Conservation (phyloP, 2,113 vertebrate species). For the Paracanthobrama guichenoti region DNA sequence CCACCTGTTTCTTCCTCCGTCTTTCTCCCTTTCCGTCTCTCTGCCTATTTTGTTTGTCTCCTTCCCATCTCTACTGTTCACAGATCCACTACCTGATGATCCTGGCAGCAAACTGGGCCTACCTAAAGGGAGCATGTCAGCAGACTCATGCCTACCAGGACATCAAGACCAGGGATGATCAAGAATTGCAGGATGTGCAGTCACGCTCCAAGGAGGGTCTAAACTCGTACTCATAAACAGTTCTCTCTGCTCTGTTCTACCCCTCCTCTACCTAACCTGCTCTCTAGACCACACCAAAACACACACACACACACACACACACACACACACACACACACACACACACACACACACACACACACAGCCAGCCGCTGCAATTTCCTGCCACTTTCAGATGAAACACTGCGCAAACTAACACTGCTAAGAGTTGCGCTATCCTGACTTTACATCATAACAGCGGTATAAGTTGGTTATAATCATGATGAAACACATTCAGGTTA, state of each 20-base stretch:
- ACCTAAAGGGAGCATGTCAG: conserved; percentile 96
- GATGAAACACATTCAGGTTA: conserved; percentile 27
- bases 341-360: conserved; percentile 41
- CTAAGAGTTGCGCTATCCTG: conserved; percentile 60
- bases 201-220: conserved; percentile 98
- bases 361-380: conserved; percentile 71
- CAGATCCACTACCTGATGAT: conserved; percentile 99
- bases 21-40: conserved; percentile 1
- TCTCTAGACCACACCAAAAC: conserved; percentile 63
- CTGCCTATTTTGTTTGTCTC: neutral
- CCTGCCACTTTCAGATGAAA: conserved; percentile 75
- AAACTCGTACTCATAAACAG: conserved; percentile 97
- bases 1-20: conserved; percentile 2
- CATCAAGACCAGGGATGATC: conserved; percentile 99
- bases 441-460: conserved; percentile 43
- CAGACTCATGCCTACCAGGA: conserved; percentile 98
- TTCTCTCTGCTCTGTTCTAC: conserved; percentile 39
- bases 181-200: conserved; percentile 95
- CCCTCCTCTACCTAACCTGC: conserved; percentile 62
- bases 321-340: conserved; percentile 18
- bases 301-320: conserved; percentile 22
- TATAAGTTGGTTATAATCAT: conserved; percentile 38
- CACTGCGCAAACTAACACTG: conserved; percentile 78
- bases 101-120: conserved; percentile 98
- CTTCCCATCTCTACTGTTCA: conserved; percentile 80